Evolutionary conservation across 2,113 vertebrate species (phyloP).

Genomic region (Otis tarda): DNA sequence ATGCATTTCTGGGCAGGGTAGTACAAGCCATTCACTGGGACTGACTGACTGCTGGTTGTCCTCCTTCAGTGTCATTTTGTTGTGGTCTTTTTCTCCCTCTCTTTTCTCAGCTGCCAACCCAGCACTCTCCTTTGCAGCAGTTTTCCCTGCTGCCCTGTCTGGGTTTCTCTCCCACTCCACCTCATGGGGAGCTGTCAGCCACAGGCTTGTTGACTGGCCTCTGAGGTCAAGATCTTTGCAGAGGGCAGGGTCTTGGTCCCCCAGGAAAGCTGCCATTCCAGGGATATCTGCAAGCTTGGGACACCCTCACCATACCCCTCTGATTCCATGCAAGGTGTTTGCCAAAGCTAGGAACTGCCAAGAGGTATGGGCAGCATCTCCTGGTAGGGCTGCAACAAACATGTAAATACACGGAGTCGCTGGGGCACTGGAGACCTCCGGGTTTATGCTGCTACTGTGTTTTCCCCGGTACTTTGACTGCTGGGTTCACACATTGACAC

Average conservation of each 20-base stretch:
- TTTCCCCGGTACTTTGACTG: not conserved
- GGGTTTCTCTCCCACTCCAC: not conserved
- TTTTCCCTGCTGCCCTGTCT: not conserved
- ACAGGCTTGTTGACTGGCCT: not conserved
- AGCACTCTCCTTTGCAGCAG: not conserved
- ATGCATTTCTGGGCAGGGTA: not conserved
- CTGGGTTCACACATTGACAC: not conserved
- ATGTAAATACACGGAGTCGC: not conserved
- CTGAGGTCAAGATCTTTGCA: not conserved
- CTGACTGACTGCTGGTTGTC: not conserved
- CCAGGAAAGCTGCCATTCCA: not conserved
- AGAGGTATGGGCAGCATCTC: rapidly evolving
- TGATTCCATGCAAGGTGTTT: not conserved
- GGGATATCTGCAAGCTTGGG: not conserved
- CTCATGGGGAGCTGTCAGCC: not conserved
- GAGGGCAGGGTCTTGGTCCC: not conserved
- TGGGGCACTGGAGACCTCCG: not conserved
- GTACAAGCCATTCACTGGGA: not conserved
- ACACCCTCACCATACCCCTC: not conserved
- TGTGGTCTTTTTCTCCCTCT: too few relatives aligned
- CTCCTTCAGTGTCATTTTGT: not conserved
- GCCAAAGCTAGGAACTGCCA: not conserved
- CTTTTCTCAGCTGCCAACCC: not conserved
- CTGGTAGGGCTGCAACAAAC: not conserved
- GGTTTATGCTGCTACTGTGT: not conserved